Conservation (phyloP, 2,797 vertebrate species). For the Gymnothorax reevesii region DNA sequence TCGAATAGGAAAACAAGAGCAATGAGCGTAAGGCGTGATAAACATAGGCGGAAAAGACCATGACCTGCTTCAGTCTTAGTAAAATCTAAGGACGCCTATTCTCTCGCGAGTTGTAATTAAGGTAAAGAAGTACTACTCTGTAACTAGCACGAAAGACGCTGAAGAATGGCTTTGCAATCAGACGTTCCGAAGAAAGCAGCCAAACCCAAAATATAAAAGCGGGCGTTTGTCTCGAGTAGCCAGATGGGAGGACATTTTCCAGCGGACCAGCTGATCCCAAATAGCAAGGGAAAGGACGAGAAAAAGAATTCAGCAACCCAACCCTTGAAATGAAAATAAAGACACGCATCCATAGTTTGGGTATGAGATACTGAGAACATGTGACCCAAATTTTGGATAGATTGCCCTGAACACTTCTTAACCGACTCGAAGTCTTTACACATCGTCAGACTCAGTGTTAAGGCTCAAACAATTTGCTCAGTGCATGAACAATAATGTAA, state of each 20-base stretch:
- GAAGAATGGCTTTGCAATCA: not conserved
- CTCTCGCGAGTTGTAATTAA: not conserved
- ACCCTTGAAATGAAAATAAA: not conserved
- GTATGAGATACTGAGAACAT: not conserved
- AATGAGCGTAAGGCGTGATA: not conserved
- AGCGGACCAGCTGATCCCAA: constrained; percentile 22
- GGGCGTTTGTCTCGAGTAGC: constrained; percentile 21
- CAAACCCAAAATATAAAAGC: constrained; percentile 14
- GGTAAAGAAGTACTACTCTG: not conserved
- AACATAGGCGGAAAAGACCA: not conserved
- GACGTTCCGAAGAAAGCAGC: constrained; percentile 3
- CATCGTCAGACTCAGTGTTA: not conserved
- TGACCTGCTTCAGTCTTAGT: not conserved
- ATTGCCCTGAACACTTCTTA: not conserved
- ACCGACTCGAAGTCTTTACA: not conserved
- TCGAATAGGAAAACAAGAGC: not conserved
- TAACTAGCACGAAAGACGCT: not conserved
- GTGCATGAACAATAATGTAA: too few relatives aligned
- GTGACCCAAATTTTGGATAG: not conserved
- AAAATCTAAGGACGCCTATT: not conserved
- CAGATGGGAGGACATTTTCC: constrained; percentile 30
- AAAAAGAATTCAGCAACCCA: not conserved
- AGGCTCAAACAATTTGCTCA: too few relatives aligned
- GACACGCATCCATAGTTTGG: not conserved
- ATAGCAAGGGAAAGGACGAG: not conserved